phyloP scores from a whole-genome alignment of 1,140 invertebrate species.

The Drosophila mayri region DNA sequence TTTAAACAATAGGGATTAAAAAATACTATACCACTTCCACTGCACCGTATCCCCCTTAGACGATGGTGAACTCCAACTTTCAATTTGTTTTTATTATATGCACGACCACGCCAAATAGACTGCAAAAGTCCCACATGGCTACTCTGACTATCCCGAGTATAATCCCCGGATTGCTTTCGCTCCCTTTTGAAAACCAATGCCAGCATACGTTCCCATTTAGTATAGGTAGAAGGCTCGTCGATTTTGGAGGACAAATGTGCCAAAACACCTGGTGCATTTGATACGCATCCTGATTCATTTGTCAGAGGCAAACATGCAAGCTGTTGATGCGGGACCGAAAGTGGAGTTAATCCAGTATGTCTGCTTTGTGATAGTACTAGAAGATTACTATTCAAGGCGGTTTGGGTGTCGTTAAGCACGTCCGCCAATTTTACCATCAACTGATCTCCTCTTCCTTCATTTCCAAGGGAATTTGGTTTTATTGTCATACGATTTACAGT shows the following conservation, averaged over 20 bases:
- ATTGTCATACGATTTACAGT: conserved; percentile 83
- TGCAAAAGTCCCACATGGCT: conserved; percentile 76
- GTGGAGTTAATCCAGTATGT: not conserved
- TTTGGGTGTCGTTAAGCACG: conserved; percentile 49
- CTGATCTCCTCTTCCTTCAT: conserved; percentile 40
- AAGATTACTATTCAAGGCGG: conserved; percentile 57
- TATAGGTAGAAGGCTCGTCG: not conserved
- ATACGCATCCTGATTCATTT: conserved; percentile 26
- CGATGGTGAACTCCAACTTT: conserved; percentile 69
- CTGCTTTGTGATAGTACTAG: conserved; percentile 19
- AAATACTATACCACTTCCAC: conserved; percentile 78
- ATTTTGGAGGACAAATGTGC: conserved; percentile 4
- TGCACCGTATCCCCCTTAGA: conserved; percentile 81
- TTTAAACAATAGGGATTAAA: not conserved
- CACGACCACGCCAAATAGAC: conserved; percentile 59
- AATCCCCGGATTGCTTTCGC: conserved; percentile 29
- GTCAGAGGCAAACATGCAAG: conserved; percentile 31
- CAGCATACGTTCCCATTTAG: conserved; percentile 55
- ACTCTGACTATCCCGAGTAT: conserved; percentile 72
- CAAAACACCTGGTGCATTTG: conserved; percentile 20
- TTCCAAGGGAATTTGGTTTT: conserved; percentile 43
- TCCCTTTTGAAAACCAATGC: conserved; percentile 59
- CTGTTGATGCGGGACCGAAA: conserved; percentile 14
- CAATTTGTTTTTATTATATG: conserved; percentile 26
- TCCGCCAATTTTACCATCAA: conserved; percentile 53